Evolutionary conservation across 2,797 vertebrate genomes (phyloP), one percentile per base, ranked within the genome.

Genomic region (Eutrigla gurnardus): DNA sequence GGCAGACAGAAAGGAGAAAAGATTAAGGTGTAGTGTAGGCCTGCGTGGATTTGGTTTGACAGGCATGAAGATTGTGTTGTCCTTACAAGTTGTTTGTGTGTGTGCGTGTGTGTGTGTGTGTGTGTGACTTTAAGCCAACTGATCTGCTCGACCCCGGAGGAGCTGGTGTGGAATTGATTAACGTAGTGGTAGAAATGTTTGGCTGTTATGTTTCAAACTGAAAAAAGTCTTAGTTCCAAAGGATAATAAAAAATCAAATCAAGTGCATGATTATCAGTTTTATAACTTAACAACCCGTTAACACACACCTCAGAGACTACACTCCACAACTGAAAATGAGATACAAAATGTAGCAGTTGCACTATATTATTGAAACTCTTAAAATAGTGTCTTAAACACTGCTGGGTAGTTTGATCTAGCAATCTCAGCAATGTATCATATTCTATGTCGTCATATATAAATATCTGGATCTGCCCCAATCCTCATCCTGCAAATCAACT

Each of bases 41-140:
- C 83, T 79, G 86, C 81, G 83, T 58, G 67, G 75, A 91, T 88
- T 87, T 84, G 73, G 62, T 85, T 84, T 87, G 86, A 91, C 88
- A 90, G 82, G 86, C 89, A 87, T 90, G 85, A 89, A 87, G 85
- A 90, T 82, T 87, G 76, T 77, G 85, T 89, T 88, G 79, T 85
- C 73, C 81, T 78, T 81, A 71, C 57, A 66, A 36, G 82, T 73
- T 80, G 49, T 67, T 33, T 70, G 59, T 65, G n/a, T 43, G 18
- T 60, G 58, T 73, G 35, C 47, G 64, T 50, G 47, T 66, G 32
- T 53, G 47, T 5, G 18, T 2, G 10, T 43, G 12, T 43, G 58
- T 60, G 37, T 75, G 71, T 32, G 36, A 58, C 61, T 67, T 13
- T 15, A 47, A 79, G 73, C 49, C 69, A 81, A 75, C 60, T 83